Evolutionary conservation across 2,888 invertebrate species (phyloP).

Genomic region (Drosophila merina): DNA sequence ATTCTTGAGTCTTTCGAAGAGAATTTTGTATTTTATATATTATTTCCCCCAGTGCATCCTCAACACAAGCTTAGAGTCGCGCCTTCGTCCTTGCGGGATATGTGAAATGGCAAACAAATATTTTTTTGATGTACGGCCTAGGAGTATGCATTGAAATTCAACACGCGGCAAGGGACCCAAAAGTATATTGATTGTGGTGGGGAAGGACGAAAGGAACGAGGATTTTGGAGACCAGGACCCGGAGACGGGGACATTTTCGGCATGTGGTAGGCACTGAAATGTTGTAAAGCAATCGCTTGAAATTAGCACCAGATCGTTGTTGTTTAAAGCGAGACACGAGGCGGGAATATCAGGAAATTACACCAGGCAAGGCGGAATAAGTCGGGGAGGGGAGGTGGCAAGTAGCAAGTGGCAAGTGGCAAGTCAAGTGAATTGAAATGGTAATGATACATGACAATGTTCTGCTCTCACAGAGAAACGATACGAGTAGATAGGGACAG

Average conservation of each 20-base stretch:
- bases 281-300: slow-evolving; percentile 56
- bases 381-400: slow-evolving; percentile 10
- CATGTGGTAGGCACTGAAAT: slow-evolving; percentile 31
- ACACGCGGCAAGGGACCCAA: slow-evolving; percentile 67
- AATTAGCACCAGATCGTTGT: slow-evolving; percentile 70
- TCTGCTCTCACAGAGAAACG: slow-evolving; percentile 16
- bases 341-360: slow-evolving; percentile 31
- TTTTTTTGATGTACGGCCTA: slow-evolving; percentile 74
- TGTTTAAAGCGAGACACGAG: slow-evolving; percentile 59
- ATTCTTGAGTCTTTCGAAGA: too few species aligned
- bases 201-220: background rate
- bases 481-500: slow-evolving; percentile 15
- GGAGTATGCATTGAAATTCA: slow-evolving; percentile 78
- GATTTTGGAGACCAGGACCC: background rate
- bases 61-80: slow-evolving; percentile 10
- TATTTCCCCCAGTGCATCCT: slow-evolving; percentile 2
- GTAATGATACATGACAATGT: slow-evolving; percentile 54
- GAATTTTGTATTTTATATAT: background rate
- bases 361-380: slow-evolving; percentile 22
- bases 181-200: slow-evolving; percentile 30
- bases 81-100: slow-evolving; percentile 45
- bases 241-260: background rate
- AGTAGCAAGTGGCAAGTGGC: background rate
- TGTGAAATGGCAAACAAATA: slow-evolving; percentile 79
- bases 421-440: slow-evolving; percentile 52